Conservation (phyloP, 2,797 vertebrate genomes). For the Dipus sagitta region DNA sequence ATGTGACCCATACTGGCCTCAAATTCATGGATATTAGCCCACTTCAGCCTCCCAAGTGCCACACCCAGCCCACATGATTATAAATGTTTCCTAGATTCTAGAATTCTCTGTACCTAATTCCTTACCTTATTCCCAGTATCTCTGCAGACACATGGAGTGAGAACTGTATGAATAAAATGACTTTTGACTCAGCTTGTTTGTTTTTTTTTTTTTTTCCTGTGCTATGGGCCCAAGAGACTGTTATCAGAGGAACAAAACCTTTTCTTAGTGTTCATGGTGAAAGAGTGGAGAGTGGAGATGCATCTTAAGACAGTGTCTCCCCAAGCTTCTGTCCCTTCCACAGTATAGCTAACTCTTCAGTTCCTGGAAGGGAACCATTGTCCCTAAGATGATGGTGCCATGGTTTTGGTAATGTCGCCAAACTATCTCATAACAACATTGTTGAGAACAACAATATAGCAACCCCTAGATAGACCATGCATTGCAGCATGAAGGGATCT, state of each 20-base stretch:
- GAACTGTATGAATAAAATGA: slow-evolving; percentile 5
- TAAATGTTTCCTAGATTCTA: background rate
- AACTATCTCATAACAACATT: background rate
- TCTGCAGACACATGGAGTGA: background rate
- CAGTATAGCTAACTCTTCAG: too few species aligned
- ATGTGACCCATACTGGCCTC: background rate
- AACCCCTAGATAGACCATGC: background rate
- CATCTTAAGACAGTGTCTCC: background rate
- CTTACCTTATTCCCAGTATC: background rate
- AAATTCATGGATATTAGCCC: background rate
- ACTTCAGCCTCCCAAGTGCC: background rate
- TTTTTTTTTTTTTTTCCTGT: background rate
- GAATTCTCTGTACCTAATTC: background rate
- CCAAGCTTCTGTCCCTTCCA: background rate
- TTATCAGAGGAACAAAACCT: background rate
- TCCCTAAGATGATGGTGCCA: background rate
- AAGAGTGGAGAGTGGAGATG: background rate
- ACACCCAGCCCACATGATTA: background rate
- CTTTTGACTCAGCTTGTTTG: slow-evolving; percentile 13
- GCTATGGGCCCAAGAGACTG: background rate
- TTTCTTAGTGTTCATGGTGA: background rate
- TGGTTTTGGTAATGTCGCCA: background rate
- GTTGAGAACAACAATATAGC: background rate
- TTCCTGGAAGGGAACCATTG: background rate
- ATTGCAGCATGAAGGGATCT: background rate